Conservation (phyloP, 2,888 invertebrate species). For the Orchestes rusci region DNA sequence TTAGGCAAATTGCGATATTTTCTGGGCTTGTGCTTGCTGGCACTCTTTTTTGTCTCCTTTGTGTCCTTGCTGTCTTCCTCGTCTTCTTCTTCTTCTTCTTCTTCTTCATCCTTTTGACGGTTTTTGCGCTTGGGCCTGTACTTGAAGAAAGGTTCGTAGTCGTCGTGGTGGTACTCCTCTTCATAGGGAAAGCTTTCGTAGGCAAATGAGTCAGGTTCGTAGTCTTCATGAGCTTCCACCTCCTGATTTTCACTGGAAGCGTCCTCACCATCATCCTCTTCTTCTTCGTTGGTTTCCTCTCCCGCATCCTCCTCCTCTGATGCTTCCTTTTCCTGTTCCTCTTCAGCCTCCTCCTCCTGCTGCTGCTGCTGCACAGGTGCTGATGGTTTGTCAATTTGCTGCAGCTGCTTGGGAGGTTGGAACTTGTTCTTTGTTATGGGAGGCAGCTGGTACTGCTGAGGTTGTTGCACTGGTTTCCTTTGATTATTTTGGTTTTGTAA, state of each 20-base stretch:
- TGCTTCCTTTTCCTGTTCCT: conserved; percentile 22
- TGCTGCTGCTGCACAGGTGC: conserved; percentile 11
- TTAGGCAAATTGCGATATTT: conserved; percentile 4
- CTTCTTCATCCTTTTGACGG: conserved; percentile 2
- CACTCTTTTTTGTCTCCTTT: conserved; percentile 17
- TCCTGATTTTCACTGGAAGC: not conserved
- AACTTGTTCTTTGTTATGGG: conserved; percentile 24
- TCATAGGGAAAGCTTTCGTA: conserved; percentile 11
- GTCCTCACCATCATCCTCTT: conserved; percentile 17
- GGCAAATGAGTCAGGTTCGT: conserved; percentile 8
- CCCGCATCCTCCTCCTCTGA: conserved; percentile 25
- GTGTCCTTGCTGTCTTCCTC: conserved; percentile 11
- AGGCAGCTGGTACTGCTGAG: conserved; percentile 18
- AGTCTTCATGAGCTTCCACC: not conserved
- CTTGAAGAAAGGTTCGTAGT: conserved; percentile 6
- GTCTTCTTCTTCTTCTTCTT: conserved; percentile 4
- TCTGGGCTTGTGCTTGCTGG: conserved; percentile 15
- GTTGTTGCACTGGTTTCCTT: not conserved
- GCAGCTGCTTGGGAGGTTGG: conserved; percentile 28
- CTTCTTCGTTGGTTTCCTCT: conserved; percentile 21
- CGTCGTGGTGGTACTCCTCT: conserved; percentile 10
- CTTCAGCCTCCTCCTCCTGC: conserved; percentile 19
- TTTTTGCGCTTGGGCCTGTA: conserved; percentile 6
- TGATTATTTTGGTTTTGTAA: not conserved
- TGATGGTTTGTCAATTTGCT: conserved; percentile 29